phyloP scores from a whole-genome alignment of 2,888 invertebrate species.

The Tiliacea aurago region DNA sequence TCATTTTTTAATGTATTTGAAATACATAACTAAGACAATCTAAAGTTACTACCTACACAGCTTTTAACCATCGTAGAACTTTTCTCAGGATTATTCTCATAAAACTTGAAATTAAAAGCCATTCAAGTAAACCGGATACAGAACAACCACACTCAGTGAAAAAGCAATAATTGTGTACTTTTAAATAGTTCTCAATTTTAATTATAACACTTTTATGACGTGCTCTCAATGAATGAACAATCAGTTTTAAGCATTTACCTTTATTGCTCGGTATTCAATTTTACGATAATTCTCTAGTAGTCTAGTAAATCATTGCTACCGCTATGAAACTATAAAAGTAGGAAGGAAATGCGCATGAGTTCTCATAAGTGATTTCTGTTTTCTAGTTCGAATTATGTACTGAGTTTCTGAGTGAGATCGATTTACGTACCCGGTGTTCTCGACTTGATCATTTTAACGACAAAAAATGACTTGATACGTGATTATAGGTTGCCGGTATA shows the following conservation, averaged over 20 bases:
- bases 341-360: slow-evolving; percentile 17
- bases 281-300: slow-evolving; percentile 63
- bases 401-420: slow-evolving; percentile 25
- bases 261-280: slow-evolving; percentile 67
- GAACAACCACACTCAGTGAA: background rate
- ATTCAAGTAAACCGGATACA: slow-evolving; percentile 31
- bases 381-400: slow-evolving; percentile 18
- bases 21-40: no score
- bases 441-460: slow-evolving; percentile 40
- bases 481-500: slow-evolving; percentile 51
- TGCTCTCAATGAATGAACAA: slow-evolving; percentile 56
- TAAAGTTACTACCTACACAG: no score
- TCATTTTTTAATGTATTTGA: no score
- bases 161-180: slow-evolving; percentile 34
- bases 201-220: slow-evolving; percentile 65
- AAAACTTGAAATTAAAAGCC: slow-evolving; percentile 32
- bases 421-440: slow-evolving; percentile 46
- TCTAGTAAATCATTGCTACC: slow-evolving; percentile 63
- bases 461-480: slow-evolving; percentile 48
- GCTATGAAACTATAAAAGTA: slow-evolving; percentile 28
- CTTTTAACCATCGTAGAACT: background rate
- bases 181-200: slow-evolving; percentile 49
- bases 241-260: slow-evolving; percentile 53
- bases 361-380: slow-evolving; percentile 27
- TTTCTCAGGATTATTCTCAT: slow-evolving; percentile 5